Base-by-base conservation (phyloP, 2,113 vertebrate species). In the Corapipo altera region DNA sequence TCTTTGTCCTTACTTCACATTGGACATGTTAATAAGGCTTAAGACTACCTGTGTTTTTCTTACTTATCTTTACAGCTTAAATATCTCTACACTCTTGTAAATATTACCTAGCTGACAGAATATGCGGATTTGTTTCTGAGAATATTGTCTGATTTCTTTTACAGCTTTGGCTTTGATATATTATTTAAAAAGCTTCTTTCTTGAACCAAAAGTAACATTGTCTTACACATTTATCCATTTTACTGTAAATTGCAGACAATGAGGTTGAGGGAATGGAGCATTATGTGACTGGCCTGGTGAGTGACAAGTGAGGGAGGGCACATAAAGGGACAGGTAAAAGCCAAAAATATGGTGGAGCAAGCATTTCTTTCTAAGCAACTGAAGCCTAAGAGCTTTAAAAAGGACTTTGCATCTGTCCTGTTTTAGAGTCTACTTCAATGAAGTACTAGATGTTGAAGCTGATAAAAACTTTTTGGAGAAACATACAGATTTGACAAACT, bases 11-110 rank as follows among this genome's bases (percentile, higher is more conserved):
- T 93, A 64, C 46, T 87, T 94, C 88, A 84, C 33, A 61, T 0
- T 73, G 85, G 70, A 88, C 49, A 64, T 52, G 64, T 73, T 96
- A 96, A 85, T 95, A 94, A 95, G 81, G 32, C 46, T 85, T 54
- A 71, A 71, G 76, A 30, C 37, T 85, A 52, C 62, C 28, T 46
- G 1, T 72, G 66, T 51, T 85, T 74, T 93, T 57, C 54, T 27
- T 24, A 12, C 48, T 49, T 72, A 79, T 88, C 46, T 70, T 88
- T 72, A 41, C 12, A 39, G 62, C 71, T 91, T 73, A 71, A 89
- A 62, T 89, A 66, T 41, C 37, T 75, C 46, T 52, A 54, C 16
- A 15, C 2, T 82, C 57, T 51, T 62, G 61, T 69, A 89, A 74
- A 84, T 83, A 77, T 67, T 86, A 62, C 43, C 57, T 44, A 48